These are phyloP conservation scores for Neosilurus mollespiculum DNA, from an alignment of 2,797 vertebrate species.

Conservation along the genomic window DNA sequence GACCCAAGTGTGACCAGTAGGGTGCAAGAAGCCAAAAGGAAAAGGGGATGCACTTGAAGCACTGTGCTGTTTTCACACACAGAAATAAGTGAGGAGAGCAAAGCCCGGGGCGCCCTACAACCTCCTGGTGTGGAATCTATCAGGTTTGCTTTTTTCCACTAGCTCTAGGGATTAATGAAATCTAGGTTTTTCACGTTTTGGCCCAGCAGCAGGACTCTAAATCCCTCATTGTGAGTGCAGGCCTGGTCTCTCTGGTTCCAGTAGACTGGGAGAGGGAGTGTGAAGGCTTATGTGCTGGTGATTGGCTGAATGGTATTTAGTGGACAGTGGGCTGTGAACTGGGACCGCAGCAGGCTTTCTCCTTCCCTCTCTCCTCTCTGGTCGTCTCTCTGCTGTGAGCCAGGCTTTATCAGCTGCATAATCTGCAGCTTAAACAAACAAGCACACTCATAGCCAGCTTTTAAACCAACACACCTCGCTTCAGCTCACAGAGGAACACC, in stretches of 20 bases:
- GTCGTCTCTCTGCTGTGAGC: conserved; percentile 16
- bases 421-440: conserved; percentile 59
- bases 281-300: conserved; percentile 35
- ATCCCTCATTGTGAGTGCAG: conserved; percentile 44
- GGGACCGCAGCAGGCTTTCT: conserved; percentile 40
- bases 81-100: conserved; percentile 36
- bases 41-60: conserved; percentile 36
- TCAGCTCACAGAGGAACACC: conserved; percentile 44
- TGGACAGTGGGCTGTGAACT: conserved; percentile 41
- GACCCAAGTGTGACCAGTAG: conserved; percentile 40
- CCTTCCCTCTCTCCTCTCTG: conserved; percentile 12
- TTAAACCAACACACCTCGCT: conserved; percentile 54
- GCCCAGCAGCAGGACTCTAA: conserved; percentile 33
- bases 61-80: conserved; percentile 36
- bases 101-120: conserved; percentile 36
- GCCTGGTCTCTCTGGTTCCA: conserved; percentile 35
- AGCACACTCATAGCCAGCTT: conserved; percentile 46
- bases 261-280: conserved; percentile 47
- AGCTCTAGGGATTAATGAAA: conserved; percentile 53
- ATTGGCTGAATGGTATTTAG: conserved; percentile 34
- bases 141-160: conserved; percentile 36
- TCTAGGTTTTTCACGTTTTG: conserved; percentile 36
- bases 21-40: neutral
- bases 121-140: conserved; percentile 42
- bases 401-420: conserved; percentile 54